Evolutionary conservation across 2,888 invertebrate species (phyloP), one percentile per base, ranked within the genome.

Genomic region (Acleris cristana): DNA sequence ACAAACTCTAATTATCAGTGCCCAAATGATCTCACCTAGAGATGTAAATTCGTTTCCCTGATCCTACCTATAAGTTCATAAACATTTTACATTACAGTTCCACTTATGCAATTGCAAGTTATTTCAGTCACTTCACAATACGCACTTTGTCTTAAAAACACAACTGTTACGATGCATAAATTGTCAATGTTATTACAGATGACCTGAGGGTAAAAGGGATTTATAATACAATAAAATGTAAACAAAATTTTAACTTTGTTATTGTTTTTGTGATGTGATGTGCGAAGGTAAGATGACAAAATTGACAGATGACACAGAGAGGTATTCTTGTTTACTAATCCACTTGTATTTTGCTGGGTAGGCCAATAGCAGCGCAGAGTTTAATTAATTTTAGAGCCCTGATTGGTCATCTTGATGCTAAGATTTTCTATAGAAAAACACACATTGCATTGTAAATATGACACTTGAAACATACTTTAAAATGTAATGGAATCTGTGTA

Each of bases 111-210:
- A 57, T 21, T 23, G 23, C 23, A 23, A 21, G n/a, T 44, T 57
- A n/a, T 16, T 57, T 23, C 10, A 23, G 56, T 21, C 48, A 58
- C 58, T 58, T 45, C 23, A 58, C 26, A 26, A 2, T 8, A n/a
- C 45, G 23, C 45, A 56, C 44, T 23, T 21, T 8, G 56, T 44
- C 21, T 21, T 21, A 4, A 48, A 45, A 52, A 57, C 61, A 56
- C 10, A 44, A 51, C 44, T n/a, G 21, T 19, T 16, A 40, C 40
- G 12, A 14, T 12, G 14, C 14, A 14, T 40, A 40, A 14, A 26
- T 52, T 57, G 23, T 61, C 51, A 56, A 40, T 61, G 19, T 60
- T 55, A 44, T 49, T 44, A 19, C 18, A 52, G 14, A 40, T 40
- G 14, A 40, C 40, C 40, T 40, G 12, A 40, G 40, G 14, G 40